These are phyloP conservation scores for Yponomeuta sedellus DNA, from an alignment of 2,888 invertebrate species.

Conservation along the genomic window DNA sequence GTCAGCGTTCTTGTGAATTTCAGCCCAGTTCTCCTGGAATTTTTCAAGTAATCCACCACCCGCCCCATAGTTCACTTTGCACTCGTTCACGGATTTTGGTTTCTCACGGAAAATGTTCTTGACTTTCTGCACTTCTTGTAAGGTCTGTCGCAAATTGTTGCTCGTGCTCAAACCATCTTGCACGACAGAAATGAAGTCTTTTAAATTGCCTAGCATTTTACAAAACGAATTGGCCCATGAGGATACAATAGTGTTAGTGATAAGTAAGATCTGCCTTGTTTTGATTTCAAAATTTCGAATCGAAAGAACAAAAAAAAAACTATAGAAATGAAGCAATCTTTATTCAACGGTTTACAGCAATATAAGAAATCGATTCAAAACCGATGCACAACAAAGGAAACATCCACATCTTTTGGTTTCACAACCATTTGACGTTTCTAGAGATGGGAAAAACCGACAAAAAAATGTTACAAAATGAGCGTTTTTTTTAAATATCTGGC, in stretches of 20 bases:
- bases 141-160: conserved; percentile 56
- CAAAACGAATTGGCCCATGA: background rate
- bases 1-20: conserved; percentile 81
- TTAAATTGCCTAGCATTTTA: conserved; percentile 65
- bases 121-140: conserved; percentile 66
- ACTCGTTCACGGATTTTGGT: conserved; percentile 46
- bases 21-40: conserved; percentile 84
- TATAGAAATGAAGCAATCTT: too few species aligned
- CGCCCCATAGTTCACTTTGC: conserved; percentile 73
- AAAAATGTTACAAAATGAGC: too few species aligned
- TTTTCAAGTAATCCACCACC: conserved; percentile 82
- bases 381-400: background rate
- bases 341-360: background rate
- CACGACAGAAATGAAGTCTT: conserved; percentile 66
- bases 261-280: too few species aligned
- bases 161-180: conserved; percentile 64
- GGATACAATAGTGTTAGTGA: too few species aligned
- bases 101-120: conserved; percentile 63
- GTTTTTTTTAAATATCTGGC: background rate
- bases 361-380: background rate
- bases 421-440: background rate
- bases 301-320: too few species aligned
- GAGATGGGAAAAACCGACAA: background rate
- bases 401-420: background rate
- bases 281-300: too few species aligned